phyloP scores from a whole-genome alignment of 2,797 vertebrate species.

The Knipowitschia caucasica region DNA sequence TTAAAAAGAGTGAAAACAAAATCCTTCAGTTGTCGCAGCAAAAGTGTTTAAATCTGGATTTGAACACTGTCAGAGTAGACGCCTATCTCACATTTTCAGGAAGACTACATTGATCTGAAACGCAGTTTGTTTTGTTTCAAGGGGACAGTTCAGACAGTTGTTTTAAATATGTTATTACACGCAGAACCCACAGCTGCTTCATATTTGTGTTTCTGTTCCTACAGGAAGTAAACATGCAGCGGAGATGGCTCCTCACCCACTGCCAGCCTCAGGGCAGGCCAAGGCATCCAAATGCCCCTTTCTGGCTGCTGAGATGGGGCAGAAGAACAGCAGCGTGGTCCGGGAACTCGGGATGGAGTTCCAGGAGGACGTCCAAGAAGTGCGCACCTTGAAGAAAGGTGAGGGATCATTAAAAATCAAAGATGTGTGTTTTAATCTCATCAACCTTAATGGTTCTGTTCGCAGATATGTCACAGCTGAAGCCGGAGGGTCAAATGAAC shows the following conservation, averaged over 20 bases:
- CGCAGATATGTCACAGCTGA: constrained; percentile 76
- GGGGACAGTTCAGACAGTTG: no score
- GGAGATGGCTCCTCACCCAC: constrained; percentile 70
- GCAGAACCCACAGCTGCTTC: not conserved
- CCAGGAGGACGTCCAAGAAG: constrained; percentile 93
- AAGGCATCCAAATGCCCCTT: constrained; percentile 90
- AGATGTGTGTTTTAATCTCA: not conserved
- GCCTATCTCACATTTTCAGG: no score
- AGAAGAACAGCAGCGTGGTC: constrained; percentile 86
- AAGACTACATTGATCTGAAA: no score
- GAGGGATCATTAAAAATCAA: not conserved
- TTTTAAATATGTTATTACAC: no score
- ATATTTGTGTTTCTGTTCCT: not conserved
- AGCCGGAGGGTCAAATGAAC: constrained; percentile 50
- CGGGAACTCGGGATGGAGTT: constrained; percentile 88
- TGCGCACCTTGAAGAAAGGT: constrained; percentile 87
- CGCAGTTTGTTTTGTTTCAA: no score
- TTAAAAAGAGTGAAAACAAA: no score
- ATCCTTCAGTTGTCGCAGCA: no score
- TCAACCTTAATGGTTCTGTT: not conserved
- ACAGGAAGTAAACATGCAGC: constrained; percentile 46
- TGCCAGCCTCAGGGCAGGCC: constrained; percentile 65
- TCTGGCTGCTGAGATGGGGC: constrained; percentile 92
- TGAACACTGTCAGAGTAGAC: no score
- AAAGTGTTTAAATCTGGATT: no score